phyloP scores from a whole-genome alignment of 2,113 vertebrate genomes.

The Heptranchias perlo region DNA sequence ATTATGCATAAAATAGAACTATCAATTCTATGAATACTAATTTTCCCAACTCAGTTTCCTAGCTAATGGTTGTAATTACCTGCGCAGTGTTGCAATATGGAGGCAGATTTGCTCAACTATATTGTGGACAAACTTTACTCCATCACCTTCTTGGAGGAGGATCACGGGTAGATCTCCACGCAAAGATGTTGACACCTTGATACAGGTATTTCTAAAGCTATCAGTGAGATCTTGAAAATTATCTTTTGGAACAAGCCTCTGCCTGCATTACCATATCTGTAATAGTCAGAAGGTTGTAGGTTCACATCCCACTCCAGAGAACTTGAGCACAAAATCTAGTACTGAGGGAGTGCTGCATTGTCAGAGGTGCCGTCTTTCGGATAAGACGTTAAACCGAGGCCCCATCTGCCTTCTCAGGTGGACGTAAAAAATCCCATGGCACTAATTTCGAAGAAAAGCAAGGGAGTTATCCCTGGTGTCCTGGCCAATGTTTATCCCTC shows the following conservation, averaged over 20 bases:
- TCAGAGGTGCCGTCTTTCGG: background rate
- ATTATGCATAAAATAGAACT: conserved; percentile 3
- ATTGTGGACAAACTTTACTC: background rate
- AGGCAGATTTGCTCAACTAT: background rate
- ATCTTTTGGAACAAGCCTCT: background rate
- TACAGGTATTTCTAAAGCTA: background rate
- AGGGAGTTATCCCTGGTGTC: background rate
- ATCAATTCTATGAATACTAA: conserved; percentile 10
- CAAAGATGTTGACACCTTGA: background rate
- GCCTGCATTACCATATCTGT: background rate
- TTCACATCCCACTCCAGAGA: too few species aligned
- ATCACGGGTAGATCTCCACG: background rate
- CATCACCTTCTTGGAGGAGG: background rate
- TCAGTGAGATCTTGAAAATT: background rate
- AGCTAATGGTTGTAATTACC: conserved; percentile 9
- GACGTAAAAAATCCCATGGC: background rate
- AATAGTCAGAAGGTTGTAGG: background rate
- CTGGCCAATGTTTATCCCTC: background rate
- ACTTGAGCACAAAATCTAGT: background rate
- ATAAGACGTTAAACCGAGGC: background rate
- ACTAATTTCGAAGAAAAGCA: background rate
- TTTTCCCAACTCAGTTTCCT: background rate
- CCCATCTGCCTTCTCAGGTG: background rate
- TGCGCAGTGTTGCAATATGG: background rate
- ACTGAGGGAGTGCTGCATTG: background rate